Percentiles rank a stretch among this genome's conserved stretches.
Evolutionary conservation across 2,888 invertebrate species (phyloP).

Genomic region (Prosapia bicincta): DNA sequence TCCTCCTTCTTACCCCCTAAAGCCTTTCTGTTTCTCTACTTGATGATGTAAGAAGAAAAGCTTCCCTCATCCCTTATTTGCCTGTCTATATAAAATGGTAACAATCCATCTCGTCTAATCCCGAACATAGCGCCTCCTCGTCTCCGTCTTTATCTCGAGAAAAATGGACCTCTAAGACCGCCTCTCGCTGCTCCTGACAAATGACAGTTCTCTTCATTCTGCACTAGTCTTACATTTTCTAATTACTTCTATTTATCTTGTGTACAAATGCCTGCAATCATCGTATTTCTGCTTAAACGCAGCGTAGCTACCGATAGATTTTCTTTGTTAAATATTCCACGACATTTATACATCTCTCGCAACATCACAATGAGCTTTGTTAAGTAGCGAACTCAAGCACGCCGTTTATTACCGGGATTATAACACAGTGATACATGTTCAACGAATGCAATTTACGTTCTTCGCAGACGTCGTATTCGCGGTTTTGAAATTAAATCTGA

Average conservation of each 20-base stretch:
- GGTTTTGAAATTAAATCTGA: neutral
- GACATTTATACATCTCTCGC: neutral
- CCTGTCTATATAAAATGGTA: slow-evolving; percentile 30
- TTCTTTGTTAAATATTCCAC: slow-evolving; percentile 18
- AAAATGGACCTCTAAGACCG: slow-evolving; percentile 12
- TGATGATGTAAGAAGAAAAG: slow-evolving; percentile 28
- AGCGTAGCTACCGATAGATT: slow-evolving; percentile 10
- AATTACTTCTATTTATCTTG: slow-evolving; percentile 27
- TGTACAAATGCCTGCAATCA: slow-evolving; percentile 21
- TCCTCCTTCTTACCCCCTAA: neutral
- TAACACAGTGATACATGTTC: neutral
- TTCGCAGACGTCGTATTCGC: neutral
- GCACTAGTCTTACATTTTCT: slow-evolving; percentile 20
- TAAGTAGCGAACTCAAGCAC: neutral
- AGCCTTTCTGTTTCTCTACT: slow-evolving; percentile 6
- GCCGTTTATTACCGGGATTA: neutral
- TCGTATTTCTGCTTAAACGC: slow-evolving; percentile 6
- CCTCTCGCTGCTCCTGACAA: slow-evolving; percentile 12
- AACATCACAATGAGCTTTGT: neutral
- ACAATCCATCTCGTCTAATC: slow-evolving; percentile 31
- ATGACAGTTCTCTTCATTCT: slow-evolving; percentile 13
- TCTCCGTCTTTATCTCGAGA: slow-evolving; percentile 1
- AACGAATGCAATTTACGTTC: neutral
- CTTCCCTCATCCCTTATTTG: slow-evolving; percentile 21
- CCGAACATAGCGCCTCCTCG: slow-evolving; percentile 6